Percentiles rank a stretch among this genome's conserved stretches.
phyloP scores from a whole-genome alignment of 2,797 vertebrate genomes.

The Catamblyrhynchus diadema region DNA sequence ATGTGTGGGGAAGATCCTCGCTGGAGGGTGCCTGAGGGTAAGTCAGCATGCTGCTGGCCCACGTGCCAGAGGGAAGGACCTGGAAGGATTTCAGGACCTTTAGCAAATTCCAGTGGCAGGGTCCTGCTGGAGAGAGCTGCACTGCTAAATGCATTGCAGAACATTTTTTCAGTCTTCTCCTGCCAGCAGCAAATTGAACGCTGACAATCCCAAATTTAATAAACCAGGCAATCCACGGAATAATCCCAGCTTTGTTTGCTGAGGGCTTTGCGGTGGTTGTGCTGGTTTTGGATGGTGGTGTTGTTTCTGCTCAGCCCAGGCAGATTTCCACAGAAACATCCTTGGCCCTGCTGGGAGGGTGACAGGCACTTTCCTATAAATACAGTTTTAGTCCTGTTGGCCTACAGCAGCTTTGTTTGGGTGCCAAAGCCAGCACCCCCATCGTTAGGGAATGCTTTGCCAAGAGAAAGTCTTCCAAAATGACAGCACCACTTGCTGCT shows the following conservation, averaged over 20 bases:
- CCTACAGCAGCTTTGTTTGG: not conserved
- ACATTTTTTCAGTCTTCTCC: not conserved
- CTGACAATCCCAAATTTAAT: not conserved
- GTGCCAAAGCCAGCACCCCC: not conserved
- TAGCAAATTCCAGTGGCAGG: not conserved
- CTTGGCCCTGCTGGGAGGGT: not conserved
- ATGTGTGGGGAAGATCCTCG: not conserved
- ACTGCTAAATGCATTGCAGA: not conserved
- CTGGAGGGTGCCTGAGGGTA: not conserved
- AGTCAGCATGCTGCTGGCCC: not conserved
- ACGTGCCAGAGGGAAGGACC: not conserved
- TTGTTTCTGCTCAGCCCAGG: not conserved
- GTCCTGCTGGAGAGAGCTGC: not conserved
- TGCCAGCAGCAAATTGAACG: fast-evolving
- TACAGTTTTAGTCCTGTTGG: not conserved
- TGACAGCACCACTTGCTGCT: not conserved
- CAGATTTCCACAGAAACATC: not conserved
- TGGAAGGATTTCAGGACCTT: slow-evolving; percentile 32
- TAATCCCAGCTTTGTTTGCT: not conserved
- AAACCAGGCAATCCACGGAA: not conserved
- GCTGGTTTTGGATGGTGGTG: not conserved
- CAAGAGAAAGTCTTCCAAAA: not conserved
- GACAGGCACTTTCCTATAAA: not conserved
- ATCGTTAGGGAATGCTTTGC: not conserved
- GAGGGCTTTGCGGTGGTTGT: not conserved